These are phyloP conservation scores for Aromia moschata DNA, from an alignment of 2,888 invertebrate species.

Conservation along the genomic window DNA sequence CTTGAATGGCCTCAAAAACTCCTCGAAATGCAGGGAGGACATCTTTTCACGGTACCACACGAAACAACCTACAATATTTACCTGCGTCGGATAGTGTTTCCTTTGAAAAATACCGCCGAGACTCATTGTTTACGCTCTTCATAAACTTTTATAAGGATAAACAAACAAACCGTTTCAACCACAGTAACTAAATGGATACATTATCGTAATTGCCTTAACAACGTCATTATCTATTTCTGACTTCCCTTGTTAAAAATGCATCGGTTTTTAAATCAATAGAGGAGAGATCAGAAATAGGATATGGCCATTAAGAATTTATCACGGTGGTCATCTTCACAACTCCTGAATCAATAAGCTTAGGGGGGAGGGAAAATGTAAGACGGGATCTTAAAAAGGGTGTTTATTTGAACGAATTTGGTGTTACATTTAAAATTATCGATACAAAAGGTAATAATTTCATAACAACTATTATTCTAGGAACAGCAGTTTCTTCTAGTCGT, in stretches of 20 bases:
- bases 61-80: conserved; percentile 16
- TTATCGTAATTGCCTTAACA: not conserved
- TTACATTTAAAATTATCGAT: no score
- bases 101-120: not conserved
- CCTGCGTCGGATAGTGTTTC: conserved; percentile 14
- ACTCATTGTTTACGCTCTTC: conserved; percentile 2
- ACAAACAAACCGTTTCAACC: not conserved
- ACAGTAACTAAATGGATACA: not conserved
- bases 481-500: no score
- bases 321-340: not conserved
- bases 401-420: no score
- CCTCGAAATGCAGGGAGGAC: not conserved
- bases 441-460: no score
- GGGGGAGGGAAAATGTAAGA: not conserved
- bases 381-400: not conserved
- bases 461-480: no score
- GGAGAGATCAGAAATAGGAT: conserved; percentile 3
- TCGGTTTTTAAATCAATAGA: conserved; percentile 10
- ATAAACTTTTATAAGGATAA: conserved; percentile 1
- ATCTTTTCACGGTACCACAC: not conserved
- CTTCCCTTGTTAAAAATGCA: conserved; percentile 16
- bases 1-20: not conserved
- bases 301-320: conserved; percentile 17
- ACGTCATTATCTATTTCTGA: conserved; percentile 17
- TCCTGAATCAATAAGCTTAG: not conserved